Evolutionary conservation across 2,888 invertebrate species (phyloP).

Genomic region (Zootermopsis nevadensis): DNA sequence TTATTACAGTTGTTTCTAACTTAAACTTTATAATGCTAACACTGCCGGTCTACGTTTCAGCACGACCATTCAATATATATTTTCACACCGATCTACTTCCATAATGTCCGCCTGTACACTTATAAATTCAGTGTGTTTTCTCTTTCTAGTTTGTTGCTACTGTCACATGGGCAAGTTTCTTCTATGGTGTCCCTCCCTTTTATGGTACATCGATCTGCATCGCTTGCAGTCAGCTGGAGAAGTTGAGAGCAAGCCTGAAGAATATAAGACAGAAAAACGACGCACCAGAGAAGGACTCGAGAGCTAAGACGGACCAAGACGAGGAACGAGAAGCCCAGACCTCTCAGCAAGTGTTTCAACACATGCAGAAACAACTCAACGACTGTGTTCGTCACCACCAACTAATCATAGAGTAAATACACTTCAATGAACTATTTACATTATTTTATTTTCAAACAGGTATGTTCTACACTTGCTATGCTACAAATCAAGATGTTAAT

Average conservation of each 20-base stretch:
- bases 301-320: not conserved
- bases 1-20: too few species aligned
- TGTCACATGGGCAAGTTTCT: not conserved
- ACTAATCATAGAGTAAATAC: not conserved
- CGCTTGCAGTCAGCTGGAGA: not conserved
- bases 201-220: not conserved
- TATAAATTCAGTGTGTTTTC: not conserved
- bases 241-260: not conserved
- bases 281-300: too few species aligned
- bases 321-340: not conserved
- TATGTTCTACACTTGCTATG: too few species aligned
- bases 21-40: too few species aligned
- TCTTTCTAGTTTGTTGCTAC: not conserved
- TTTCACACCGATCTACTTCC: too few species aligned
- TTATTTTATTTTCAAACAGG: too few species aligned
- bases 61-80: too few species aligned
- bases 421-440: too few species aligned
- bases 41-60: too few species aligned
- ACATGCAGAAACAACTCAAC: not conserved
- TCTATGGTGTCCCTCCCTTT: not conserved
- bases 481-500: too few species aligned
- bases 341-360: not conserved
- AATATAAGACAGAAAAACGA: not conserved
- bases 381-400: not conserved
- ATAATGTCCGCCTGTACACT: too few species aligned